Base-by-base conservation (phyloP, 2,797 vertebrate genomes). In the Microcaecilia unicolor region DNA sequence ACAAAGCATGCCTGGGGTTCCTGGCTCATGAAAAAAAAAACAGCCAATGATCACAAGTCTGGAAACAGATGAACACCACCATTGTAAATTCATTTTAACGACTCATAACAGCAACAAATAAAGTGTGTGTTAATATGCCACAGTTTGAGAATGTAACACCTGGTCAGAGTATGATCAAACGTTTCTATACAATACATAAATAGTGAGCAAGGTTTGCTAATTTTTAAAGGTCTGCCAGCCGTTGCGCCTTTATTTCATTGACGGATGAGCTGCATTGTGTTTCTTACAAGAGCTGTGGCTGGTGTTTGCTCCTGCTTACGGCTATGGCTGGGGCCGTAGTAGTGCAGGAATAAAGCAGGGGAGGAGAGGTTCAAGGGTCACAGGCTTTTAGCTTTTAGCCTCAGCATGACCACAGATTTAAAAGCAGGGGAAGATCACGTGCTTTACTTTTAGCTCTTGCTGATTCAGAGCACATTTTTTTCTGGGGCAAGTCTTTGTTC, bases 351-450 rank as follows among this genome's bases (percentile, higher is more conserved):
- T 44, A 57, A 15, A 20, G 15, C 26, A n/a, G 41, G 33, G 39
- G 67, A 53, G 52, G 3, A 37, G 46, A 50, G 67, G 87, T 86
- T 88, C 70, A 77, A 38, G 84, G 90, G 89, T 91, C 86, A 89
- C 67, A 62, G 82, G 75, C 81, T 75, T 79, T 78, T 80, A 76
- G 72, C 73, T 80, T 74, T 74, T 77, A 67, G 67, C 72, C 70
- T 67, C 72, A 74, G 66, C 64, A 62, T 76, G 81, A 78, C 80
- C 85, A 70, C 59, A 61, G 51, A 59, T 66, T 61, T 41, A 58
- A 51, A 64, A 66, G 65, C 64, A 53, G 48, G 64, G 48, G 53
- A 54, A 30, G 36, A 47, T 67, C 72, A 70, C 66, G 56, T 69
- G 72, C 37, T 54, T 59, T 51, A 37, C 47, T 55, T 57, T 58